Evolutionary conservation across 2,797 vertebrate species (phyloP).

Genomic region (Borostomias antarcticus): DNA sequence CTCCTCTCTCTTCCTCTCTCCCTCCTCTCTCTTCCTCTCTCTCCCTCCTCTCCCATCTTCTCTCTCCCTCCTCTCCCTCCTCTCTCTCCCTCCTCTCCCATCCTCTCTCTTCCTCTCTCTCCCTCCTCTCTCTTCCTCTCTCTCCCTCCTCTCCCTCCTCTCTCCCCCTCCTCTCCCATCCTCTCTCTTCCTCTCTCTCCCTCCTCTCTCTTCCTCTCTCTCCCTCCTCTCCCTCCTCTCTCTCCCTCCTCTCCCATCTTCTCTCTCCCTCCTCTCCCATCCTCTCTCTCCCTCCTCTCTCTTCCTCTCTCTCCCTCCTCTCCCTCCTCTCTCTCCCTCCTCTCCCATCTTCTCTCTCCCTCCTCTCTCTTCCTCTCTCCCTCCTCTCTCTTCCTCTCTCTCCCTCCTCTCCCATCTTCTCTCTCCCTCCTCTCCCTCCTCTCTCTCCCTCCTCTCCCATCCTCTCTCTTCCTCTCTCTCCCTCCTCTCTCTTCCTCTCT

Average conservation of each 20-base stretch:
- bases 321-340: too few species aligned
- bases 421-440: slow-evolving; percentile 21
- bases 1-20: slow-evolving; percentile 26
- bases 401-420: slow-evolving; percentile 29
- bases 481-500: slow-evolving; percentile 17
- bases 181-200: background rate
- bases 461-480: too few species aligned
- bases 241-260: too few species aligned
- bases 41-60: slow-evolving; percentile 29
- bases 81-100: too few species aligned
- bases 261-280: slow-evolving; percentile 16
- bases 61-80: slow-evolving; percentile 20
- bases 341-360: background rate
- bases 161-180: too few species aligned
- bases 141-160: slow-evolving; percentile 22
- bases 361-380: slow-evolving; percentile 27
- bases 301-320: background rate
- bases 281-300: too few species aligned
- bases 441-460: too few species aligned
- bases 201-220: slow-evolving; percentile 17
- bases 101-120: too few species aligned
- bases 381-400: too few species aligned
- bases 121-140: slow-evolving; percentile 17
- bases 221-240: slow-evolving; percentile 23
- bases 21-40: too few species aligned